phyloP scores from a whole-genome alignment of 2,113 vertebrate species.

The Oryzias celebensis region DNA sequence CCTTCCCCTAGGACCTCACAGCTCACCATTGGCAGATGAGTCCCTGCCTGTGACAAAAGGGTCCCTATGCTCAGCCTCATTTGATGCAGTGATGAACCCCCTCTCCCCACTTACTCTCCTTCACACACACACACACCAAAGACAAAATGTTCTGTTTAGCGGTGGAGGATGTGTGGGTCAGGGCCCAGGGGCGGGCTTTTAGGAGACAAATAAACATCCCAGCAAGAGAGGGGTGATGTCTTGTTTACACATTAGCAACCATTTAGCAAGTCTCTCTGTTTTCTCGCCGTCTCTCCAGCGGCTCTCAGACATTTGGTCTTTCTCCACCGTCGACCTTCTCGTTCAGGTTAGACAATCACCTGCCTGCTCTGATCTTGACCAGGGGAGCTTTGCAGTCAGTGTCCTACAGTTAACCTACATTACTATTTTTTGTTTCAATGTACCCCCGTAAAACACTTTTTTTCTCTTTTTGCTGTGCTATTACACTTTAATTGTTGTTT shows the following conservation, averaged over 20 bases:
- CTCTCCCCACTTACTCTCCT: conserved; percentile 11
- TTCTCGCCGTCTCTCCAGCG: conserved; percentile 49
- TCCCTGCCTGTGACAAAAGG: conserved; percentile 89
- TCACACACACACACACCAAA: conserved; percentile 55
- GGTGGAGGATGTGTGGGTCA: conserved; percentile 80
- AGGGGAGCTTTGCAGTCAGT: not conserved
- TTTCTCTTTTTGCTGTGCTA: conserved; percentile 18
- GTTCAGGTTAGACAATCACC: conserved; percentile 21
- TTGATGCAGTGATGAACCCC: conserved; percentile 68
- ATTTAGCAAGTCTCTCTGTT: conserved; percentile 74
- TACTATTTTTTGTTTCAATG: too few species aligned
- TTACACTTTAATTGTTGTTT: conserved; percentile 37
- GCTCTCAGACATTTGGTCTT: conserved; percentile 52
- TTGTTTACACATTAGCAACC: conserved; percentile 91
- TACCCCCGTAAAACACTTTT: conserved; percentile 24
- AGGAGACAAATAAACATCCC: conserved; percentile 87
- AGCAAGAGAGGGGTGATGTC: conserved; percentile 90
- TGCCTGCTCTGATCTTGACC: conserved; percentile 9
- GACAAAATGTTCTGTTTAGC: conserved; percentile 91
- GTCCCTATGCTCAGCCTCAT: conserved; percentile 78
- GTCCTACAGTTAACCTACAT: too few species aligned
- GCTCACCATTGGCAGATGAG: conserved; percentile 87
- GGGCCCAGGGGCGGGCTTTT: conserved; percentile 74
- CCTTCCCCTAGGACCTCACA: conserved; percentile 85
- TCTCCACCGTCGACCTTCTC: conserved; percentile 39